Evolutionary conservation across 1,140 invertebrate species (phyloP), one percentile per base, ranked within the genome.

Genomic region (Schlechtendalia chinensis): DNA sequence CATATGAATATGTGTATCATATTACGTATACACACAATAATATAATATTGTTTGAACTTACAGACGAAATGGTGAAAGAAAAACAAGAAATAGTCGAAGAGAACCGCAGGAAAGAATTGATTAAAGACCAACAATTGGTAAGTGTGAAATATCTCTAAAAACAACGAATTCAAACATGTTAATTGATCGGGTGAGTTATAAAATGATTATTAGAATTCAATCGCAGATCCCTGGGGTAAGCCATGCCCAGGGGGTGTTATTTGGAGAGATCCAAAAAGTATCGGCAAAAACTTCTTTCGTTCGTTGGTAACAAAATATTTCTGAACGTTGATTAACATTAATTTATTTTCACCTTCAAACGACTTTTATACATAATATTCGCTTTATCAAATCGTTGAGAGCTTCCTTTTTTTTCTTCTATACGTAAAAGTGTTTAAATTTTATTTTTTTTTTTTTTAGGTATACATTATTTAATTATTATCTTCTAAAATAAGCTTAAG

Each of bases 271-370:
- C 90, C 90, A 81, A 86, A 88, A 82, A 85, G 89, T 83, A 86
- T 91, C 82, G 90, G 90, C 83, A 84, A 88, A 82, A 89, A 90
- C 86, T 91, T 91, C 87, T 88, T 89, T 54, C 88, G 90, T 84
- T 91, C 90, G 81, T 88, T 91, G 90, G 90, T 91, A 88, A 79
- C 22, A 79, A 79, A 39, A 27, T 61, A 58, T 72, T 81, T 54
- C 50, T 39, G 39, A 75, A 58, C 54, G 32, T 39, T 75, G 50
- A 56, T 56, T 58, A 56, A 75, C 27, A 75, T 75, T 75, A 58
- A 39, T 39, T 39, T 58, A 75, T 39, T 32, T 58, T 75, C 32
- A 75, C 14, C 53, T 56, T 24, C n/a, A 56, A 22, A 75, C n/a
- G 14, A 58, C 14, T 69, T 22, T 14, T 75, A 17, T 24, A 54